A percentile compares a stretch with the other conserved stretches of the same genome.
phyloP scores from a whole-genome alignment of 2,797 vertebrate species.

The Euphonia xanthogaster region DNA sequence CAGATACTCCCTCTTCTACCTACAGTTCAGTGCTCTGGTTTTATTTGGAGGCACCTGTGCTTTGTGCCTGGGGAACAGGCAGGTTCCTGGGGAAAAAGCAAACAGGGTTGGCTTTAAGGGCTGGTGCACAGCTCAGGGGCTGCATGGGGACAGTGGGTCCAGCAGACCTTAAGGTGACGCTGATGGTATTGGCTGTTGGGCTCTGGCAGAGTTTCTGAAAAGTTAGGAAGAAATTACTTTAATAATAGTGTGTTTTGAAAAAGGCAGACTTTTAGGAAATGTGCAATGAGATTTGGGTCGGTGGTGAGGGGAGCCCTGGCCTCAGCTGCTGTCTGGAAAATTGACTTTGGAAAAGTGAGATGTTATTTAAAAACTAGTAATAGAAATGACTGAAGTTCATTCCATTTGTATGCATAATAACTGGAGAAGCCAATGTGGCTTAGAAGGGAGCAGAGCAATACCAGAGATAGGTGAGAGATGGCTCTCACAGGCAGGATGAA shows the following conservation, averaged over 20 bases:
- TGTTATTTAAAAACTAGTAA: constrained; percentile 48
- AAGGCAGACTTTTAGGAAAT: constrained; percentile 46
- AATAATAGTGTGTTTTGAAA: background rate
- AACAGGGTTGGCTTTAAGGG: background rate
- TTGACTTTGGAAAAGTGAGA: constrained; percentile 28
- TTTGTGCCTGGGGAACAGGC: background rate
- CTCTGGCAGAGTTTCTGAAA: background rate
- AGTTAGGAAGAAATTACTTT: background rate
- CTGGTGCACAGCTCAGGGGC: background rate
- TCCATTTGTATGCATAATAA: constrained; percentile 34
- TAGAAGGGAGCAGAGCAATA: background rate
- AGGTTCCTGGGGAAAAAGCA: background rate
- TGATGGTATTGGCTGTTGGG: background rate
- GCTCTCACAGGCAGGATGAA: background rate
- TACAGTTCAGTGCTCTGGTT: background rate
- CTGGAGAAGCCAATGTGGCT: background rate
- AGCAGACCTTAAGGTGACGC: background rate
- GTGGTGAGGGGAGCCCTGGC: constrained; percentile 20
- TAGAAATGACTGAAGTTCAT: constrained; percentile 34
- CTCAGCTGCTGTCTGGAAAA: constrained; percentile 22
- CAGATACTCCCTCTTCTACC: background rate
- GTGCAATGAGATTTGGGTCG: background rate
- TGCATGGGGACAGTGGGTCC: background rate
- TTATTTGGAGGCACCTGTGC: background rate
- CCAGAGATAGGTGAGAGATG: background rate